phyloP scores from a whole-genome alignment of 1,140 invertebrate species.

The Nebria ingens region DNA sequence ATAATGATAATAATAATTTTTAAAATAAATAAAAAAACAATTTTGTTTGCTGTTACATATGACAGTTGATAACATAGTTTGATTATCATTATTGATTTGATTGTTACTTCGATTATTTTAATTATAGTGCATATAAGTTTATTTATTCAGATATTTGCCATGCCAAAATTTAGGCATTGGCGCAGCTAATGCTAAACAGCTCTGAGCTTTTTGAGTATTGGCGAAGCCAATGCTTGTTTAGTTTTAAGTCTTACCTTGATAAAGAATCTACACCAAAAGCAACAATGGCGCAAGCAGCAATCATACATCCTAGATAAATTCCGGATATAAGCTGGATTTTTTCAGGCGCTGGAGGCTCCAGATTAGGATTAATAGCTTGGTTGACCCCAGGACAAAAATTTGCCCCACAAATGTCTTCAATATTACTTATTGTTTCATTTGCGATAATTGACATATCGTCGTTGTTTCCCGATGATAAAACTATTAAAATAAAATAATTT shows the following conservation, averaged over 20 bases:
- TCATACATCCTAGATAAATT: conserved; percentile 73
- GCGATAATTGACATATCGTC: neutral
- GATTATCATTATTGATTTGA: too few relatives aligned
- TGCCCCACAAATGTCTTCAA: conserved; percentile 55
- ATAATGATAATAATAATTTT: too few relatives aligned
- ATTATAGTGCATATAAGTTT: too few relatives aligned
- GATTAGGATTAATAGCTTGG: conserved; percentile 47
- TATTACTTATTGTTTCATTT: conserved; percentile 21
- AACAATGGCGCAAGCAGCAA: conserved; percentile 63
- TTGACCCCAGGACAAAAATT: conserved; percentile 55
- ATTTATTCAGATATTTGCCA: too few relatives aligned
- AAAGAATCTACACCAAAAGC: conserved; percentile 72
- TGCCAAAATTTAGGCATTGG: too few relatives aligned
- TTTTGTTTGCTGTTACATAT: too few relatives aligned
- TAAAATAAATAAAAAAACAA: too few relatives aligned
- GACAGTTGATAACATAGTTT: too few relatives aligned
- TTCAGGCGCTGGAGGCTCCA: conserved; percentile 52
- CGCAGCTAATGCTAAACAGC: too few relatives aligned
- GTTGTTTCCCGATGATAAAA: conserved; percentile 36
- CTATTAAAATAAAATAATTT: conserved; percentile 25
- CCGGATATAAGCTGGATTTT: conserved; percentile 70
- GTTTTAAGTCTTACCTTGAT: conserved; percentile 45
- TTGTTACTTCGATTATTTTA: too few relatives aligned
- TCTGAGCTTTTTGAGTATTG: too few relatives aligned
- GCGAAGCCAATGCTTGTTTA: too few relatives aligned